Base-by-base conservation (phyloP, 2,888 invertebrate genomes). In the Aquatica leii region DNA sequence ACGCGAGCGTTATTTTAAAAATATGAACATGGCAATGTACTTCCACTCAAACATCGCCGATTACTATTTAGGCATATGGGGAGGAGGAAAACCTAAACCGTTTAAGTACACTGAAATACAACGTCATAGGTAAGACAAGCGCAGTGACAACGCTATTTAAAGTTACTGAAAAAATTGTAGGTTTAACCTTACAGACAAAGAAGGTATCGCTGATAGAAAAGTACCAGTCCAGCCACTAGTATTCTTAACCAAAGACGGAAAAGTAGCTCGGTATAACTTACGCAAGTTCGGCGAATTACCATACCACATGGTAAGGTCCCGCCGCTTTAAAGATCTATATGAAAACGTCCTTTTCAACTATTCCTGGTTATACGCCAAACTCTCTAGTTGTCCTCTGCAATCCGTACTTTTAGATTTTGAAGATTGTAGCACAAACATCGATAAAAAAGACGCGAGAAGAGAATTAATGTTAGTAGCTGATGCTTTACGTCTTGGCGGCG, bases 41-140 rank as follows among this genome's bases (percentile, higher is more conserved):
- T 97, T 98, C 78, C 98, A 99, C 79, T 97, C 97, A 0, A 95
- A 94, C 85, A 96, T 98, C 69, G 97, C 98, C 1, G 98, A 99
- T 82, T 99, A 98, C 79, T 99, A 96, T 80, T 84, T 98, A 17
- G 98, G 98, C 0, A 94, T 95, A 59, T 98, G 97, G 97, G 98
- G 97, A 0, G 94, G 95, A 0, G 97, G 97, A 0, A 88, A 85
- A 24, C 93, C 97, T 0, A 98, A 98, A 74, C 98, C 98, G 0
- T 98, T 97, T 76, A 96, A 95, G 76, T 99, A 94, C 76, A 98
- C 98, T 0, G 98, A 98, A 82, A 95, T 97, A 67, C 98, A 98
- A 78, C 86, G 96, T 24, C 96, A 97, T 80, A 87, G 95, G 83
- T 82, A 68, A 65, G 9, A 0, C 24, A 31, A 9, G 3, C 12